These are phyloP conservation scores for Synergus umbraculus DNA, from an alignment of 2,888 invertebrate genomes.

Conservation along the genomic window DNA sequence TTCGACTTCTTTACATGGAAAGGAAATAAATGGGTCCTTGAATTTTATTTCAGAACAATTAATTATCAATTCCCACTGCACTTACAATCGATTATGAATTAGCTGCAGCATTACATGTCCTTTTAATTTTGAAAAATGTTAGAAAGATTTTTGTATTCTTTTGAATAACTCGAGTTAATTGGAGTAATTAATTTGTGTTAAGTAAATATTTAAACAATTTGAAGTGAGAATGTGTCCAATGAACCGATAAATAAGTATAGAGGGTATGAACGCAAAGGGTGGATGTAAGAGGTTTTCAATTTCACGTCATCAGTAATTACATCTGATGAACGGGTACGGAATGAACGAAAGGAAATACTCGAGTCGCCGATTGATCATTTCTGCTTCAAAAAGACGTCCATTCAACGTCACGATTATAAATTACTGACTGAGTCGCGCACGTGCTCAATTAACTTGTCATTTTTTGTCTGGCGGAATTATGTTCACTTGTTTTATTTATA, in stretches of 20 bases:
- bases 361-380: slow-evolving; percentile 26
- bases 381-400: slow-evolving; percentile 15
- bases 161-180: neutral
- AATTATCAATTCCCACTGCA: slow-evolving; percentile 69
- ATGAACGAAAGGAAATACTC: neutral
- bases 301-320: slow-evolving; percentile 22
- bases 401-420: slow-evolving; percentile 14
- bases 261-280: neutral
- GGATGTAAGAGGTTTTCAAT: slow-evolving; percentile 11
- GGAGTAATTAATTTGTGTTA: neutral
- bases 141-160: no score
- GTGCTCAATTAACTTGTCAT: slow-evolving; percentile 20
- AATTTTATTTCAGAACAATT: slow-evolving; percentile 58
- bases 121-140: neutral
- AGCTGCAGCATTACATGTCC: slow-evolving; percentile 44
- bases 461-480: slow-evolving; percentile 44
- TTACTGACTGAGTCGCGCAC: neutral
- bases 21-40: neutral
- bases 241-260: neutral
- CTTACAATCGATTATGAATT: slow-evolving; percentile 65
- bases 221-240: neutral
- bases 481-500: neutral
- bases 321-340: slow-evolving; percentile 26
- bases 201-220: neutral
- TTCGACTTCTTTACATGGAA: neutral